Evolutionary conservation across 2,113 vertebrate species (phyloP).

Genomic region (Ailuropoda melanoleuca): DNA sequence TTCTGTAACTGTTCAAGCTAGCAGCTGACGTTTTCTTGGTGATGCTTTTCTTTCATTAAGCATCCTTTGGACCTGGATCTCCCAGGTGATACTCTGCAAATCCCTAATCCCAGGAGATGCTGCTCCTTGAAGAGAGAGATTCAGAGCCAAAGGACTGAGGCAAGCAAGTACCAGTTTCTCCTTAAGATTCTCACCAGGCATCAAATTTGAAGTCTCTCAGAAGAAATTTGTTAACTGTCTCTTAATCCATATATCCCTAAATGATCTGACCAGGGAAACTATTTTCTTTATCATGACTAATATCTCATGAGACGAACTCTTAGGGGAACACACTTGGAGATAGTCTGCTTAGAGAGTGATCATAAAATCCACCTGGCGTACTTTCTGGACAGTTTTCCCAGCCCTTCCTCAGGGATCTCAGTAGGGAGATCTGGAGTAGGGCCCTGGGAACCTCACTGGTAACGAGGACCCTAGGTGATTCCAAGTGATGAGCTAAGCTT

Average conservation of each 20-base stretch:
- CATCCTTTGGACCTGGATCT: not conserved
- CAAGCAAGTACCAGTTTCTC: not conserved
- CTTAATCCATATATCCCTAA: not conserved
- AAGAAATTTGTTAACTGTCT: not conserved
- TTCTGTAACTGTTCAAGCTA: not conserved
- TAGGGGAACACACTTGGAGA: not conserved
- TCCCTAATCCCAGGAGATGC: not conserved
- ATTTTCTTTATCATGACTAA: not conserved
- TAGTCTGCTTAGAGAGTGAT: not conserved
- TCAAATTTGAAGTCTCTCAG: not conserved
- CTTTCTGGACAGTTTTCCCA: not conserved
- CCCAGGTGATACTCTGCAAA: not conserved
- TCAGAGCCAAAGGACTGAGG: not conserved
- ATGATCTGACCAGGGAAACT: not conserved
- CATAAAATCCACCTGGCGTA: rapidly evolving
- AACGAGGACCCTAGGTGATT: not conserved
- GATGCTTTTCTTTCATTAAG: not conserved
- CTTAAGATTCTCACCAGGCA: not conserved
- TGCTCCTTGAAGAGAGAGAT: not conserved
- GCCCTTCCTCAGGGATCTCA: not conserved
- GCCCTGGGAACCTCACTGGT: not conserved
- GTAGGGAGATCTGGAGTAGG: not conserved
- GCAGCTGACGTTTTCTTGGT: not conserved
- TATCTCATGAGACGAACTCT: not conserved
- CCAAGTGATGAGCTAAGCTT: not conserved